Base-by-base conservation (phyloP, 2,113 vertebrate species). In the Dinomys branickii region DNA sequence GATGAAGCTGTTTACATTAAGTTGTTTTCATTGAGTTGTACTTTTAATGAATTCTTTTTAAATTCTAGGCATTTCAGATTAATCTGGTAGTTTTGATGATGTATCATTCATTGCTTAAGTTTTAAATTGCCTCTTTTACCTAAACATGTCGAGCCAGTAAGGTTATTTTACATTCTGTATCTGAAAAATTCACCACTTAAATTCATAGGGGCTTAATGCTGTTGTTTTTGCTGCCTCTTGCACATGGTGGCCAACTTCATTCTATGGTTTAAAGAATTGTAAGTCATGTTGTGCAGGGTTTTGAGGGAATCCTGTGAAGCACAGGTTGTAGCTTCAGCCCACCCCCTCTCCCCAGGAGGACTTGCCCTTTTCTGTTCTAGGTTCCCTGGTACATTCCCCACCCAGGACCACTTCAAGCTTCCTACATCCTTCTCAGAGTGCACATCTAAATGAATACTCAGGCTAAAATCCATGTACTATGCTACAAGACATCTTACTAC, bases 61-160 rank as follows among this genome's bases (percentile, higher is more conserved):
- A n/a, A 28, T 61, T 77, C 30, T 19, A 63, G 58, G 78, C 54
- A 63, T 69, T 82, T 91, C 50, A 63, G n/a, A 81, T 52, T 73
- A 54, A 90, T 8, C 26, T 13, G 35, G 4, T 59, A 33, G 44
- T 93, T 82, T n/a, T 63, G 69, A 82, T 63, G 26, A 20, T 26
- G 35, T 35, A 52, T 52, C 35, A 56, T 28, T 69, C 84, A 83
- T 30, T 89, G 47, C 30, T 35, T 69, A 89, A 24, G 20, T 69
- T 90, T 85, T 71, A 88, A 82, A 69, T 20, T 82, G 28, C 19
- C 35, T 33, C 83, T 91, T 93, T 77, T 61, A 67, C 35, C 73
- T 56, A 85, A 96, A 77, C 26, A 63, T 56, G 87, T n/a, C 56
- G 69, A 50, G 52, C 44, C 33, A 24, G 17, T 92, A 47, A 71